Percentiles rank a stretch among this genome's conserved stretches.
These are phyloP conservation scores for Fissipunctia ypsillon DNA, from an alignment of 2,888 invertebrate genomes.

Conservation along the genomic window DNA sequence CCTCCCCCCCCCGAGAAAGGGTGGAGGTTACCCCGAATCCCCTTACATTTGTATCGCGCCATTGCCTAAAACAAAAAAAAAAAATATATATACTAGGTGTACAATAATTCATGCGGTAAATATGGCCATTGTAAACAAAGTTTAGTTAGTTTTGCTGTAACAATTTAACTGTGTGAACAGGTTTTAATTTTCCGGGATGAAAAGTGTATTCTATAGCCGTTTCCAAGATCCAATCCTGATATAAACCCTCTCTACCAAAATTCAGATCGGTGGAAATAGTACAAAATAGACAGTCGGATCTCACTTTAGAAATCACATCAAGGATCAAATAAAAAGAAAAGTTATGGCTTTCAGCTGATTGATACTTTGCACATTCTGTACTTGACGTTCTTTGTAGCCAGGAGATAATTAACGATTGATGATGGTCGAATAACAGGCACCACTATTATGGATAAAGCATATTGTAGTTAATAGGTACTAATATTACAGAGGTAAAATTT, in stretches of 20 bases:
- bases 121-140: constrained; percentile 19
- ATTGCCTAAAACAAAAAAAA: too few relatives aligned
- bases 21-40: too few relatives aligned
- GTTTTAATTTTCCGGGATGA: not conserved
- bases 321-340: not conserved
- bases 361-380: not conserved
- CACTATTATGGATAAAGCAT: not conserved
- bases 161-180: not conserved
- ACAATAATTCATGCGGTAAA: too few relatives aligned
- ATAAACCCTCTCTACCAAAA: not conserved
- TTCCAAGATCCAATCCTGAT: not conserved
- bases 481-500: too few relatives aligned
- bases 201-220: not conserved
- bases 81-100: too few relatives aligned
- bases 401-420: not conserved
- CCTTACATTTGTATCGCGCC: too few relatives aligned
- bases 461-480: too few relatives aligned
- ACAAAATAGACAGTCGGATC: too few relatives aligned
- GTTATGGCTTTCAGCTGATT: not conserved
- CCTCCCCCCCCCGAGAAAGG: too few relatives aligned
- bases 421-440: not conserved
- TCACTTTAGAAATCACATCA: not conserved
- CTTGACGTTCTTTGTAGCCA: not conserved
- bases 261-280: not conserved
- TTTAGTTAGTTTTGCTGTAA: constrained; percentile 7